Percentiles rank a stretch among this genome's conserved stretches.
Conservation (phyloP, 2,888 invertebrate genomes). For the Zaprionus lineosus region DNA sequence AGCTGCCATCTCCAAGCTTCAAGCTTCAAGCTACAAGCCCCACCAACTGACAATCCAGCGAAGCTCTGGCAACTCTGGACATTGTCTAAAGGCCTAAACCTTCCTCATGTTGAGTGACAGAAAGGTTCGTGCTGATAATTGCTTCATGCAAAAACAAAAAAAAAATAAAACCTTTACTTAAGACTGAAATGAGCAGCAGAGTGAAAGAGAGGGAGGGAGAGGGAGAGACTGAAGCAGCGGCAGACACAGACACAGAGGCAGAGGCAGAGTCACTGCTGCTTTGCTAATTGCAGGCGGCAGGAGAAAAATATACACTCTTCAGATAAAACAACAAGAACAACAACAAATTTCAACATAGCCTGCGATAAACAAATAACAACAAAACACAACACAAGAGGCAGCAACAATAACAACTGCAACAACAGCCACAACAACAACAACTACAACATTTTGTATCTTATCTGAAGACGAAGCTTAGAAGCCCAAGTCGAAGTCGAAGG, state of each 20-base stretch:
- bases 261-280: conserved; percentile 18
- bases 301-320: conserved; percentile 10
- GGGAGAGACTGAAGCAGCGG: conserved; percentile 13
- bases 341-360: conserved; percentile 16
- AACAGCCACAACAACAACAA: not conserved
- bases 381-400: conserved; percentile 12
- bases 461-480: conserved; percentile 53
- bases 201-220: conserved; percentile 5
- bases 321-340: conserved; percentile 6
- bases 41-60: conserved; percentile 32
- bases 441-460: conserved; percentile 36
- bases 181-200: conserved; percentile 9
- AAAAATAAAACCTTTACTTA: not conserved
- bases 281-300: conserved; percentile 51
- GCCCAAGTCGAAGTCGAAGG: conserved; percentile 23
- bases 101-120: conserved; percentile 64
- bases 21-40: no score
- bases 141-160: conserved; percentile 53
- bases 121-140: conserved; percentile 71
- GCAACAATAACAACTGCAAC: not conserved
- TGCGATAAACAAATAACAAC: conserved; percentile 38
- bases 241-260: conserved; percentile 8
- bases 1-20: no score
- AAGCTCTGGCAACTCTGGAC: conserved; percentile 51
- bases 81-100: conserved; percentile 62